These are phyloP conservation scores for Mizuhopecten yessoensis DNA, from an alignment of 1,140 invertebrate genomes.

Conservation along the genomic window DNA sequence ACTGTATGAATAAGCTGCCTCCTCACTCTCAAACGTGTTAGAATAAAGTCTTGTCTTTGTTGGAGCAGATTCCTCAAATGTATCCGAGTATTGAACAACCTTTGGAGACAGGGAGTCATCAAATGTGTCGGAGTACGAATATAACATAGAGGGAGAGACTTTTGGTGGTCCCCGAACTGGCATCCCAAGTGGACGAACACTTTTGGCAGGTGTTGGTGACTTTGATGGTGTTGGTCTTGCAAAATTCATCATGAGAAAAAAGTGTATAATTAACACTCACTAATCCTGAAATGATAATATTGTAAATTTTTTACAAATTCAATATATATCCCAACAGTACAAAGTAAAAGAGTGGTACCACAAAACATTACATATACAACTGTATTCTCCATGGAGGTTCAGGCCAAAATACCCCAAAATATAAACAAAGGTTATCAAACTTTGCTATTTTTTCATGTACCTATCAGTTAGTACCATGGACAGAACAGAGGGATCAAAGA, in stretches of 20 bases:
- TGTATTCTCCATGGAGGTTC: too few relatives aligned
- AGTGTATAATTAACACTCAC: neutral
- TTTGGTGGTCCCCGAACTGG: conserved; percentile 9
- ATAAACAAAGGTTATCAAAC: too few relatives aligned
- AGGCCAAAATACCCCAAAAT: too few relatives aligned
- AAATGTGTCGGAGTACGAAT: neutral
- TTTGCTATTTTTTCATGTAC: too few relatives aligned
- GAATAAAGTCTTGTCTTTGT: conserved; percentile 14
- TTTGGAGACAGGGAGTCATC: neutral
- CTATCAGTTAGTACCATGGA: too few relatives aligned
- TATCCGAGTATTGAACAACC: conserved; percentile 16
- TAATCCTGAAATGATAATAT: conserved; percentile 5
- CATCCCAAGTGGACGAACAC: neutral
- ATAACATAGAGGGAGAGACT: neutral
- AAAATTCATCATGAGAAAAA: neutral
- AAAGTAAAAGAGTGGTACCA: too few relatives aligned
- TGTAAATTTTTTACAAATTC: too few relatives aligned
- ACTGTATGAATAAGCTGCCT: neutral
- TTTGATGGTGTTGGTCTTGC: conserved; percentile 5
- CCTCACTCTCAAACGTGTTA: conserved; percentile 22
- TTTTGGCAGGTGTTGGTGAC: conserved; percentile 14
- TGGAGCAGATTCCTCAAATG: neutral
- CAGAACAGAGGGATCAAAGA: too few relatives aligned
- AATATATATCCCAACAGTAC: too few relatives aligned
- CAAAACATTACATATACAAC: too few relatives aligned